phyloP scores from a whole-genome alignment of 2,888 invertebrate genomes.

The Tetragonisca angustula region DNA sequence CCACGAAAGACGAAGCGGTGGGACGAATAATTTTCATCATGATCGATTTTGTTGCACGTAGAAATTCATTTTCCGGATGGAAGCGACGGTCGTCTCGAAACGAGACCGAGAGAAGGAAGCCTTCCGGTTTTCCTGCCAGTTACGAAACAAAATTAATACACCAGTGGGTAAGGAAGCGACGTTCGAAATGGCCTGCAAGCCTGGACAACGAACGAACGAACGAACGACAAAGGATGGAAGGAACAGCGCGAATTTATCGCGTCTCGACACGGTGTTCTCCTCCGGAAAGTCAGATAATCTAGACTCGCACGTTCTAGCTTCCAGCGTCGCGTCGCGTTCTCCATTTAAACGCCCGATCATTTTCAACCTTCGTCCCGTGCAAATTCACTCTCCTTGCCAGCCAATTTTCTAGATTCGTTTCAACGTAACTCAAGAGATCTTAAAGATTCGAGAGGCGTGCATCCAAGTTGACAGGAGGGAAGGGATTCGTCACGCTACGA shows the following conservation, averaged over 20 bases:
- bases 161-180: constrained; percentile 41
- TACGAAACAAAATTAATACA: constrained; percentile 58
- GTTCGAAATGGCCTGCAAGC: constrained; percentile 14
- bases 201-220: too few species aligned
- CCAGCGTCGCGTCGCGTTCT: neutral
- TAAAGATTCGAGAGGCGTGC: neutral
- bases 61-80: constrained; percentile 18
- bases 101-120: constrained; percentile 10
- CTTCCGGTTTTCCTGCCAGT: constrained; percentile 43
- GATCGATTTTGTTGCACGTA: constrained; percentile 11
- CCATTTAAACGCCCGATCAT: neutral
- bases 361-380: neutral
- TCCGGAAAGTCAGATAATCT: constrained; percentile 26
- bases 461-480: neutral
- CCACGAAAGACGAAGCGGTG: neutral
- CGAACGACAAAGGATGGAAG: constrained; percentile 21
- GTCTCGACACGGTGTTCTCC: constrained; percentile 21
- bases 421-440: neutral
- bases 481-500: too few species aligned
- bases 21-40: constrained; percentile 26
- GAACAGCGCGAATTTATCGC: constrained; percentile 32
- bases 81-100: constrained; percentile 9
- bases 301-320: constrained; percentile 20
- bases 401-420: neutral
- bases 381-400: neutral